Conservation (phyloP, 2,113 vertebrate species). For the Myxocyprinus asiaticus region DNA sequence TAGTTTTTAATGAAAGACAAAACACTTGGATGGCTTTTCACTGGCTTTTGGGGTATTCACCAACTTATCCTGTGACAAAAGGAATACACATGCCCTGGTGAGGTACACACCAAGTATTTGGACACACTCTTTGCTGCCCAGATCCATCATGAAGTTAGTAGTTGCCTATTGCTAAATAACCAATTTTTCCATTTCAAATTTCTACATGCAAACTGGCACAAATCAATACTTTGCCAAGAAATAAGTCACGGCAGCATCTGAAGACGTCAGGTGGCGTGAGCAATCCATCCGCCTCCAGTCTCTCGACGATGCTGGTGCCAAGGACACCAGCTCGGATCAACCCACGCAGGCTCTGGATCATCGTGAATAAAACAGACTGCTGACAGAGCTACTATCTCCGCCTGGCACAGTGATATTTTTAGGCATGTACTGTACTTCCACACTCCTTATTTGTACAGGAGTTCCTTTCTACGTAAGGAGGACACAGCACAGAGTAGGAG, state of each 20-base stretch:
- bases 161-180: too few species aligned
- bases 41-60: too few species aligned
- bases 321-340: constrained; percentile 49
- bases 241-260: constrained; percentile 58
- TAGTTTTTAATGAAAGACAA: not conserved
- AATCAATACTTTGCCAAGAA: constrained; percentile 25
- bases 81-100: too few species aligned
- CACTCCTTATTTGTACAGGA: constrained; percentile 67
- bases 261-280: constrained; percentile 51
- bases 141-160: too few species aligned
- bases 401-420: constrained; percentile 66
- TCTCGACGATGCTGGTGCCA: constrained; percentile 69
- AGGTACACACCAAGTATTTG: too few species aligned
- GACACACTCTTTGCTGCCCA: too few species aligned
- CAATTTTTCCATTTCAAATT: too few species aligned
- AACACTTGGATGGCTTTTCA: not conserved
- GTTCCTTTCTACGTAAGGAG: constrained; percentile 33
- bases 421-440: constrained; percentile 62
- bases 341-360: constrained; percentile 70
- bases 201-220: too few species aligned
- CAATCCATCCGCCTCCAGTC: constrained; percentile 69
- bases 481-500: constrained; percentile 21
- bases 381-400: constrained; percentile 60
- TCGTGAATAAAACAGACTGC: constrained; percentile 60
- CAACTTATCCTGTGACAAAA: too few species aligned